phyloP scores from a whole-genome alignment of 30 jellyfish, hydroid and myxozoan genomes.

The Pelagia noctiluca region DNA sequence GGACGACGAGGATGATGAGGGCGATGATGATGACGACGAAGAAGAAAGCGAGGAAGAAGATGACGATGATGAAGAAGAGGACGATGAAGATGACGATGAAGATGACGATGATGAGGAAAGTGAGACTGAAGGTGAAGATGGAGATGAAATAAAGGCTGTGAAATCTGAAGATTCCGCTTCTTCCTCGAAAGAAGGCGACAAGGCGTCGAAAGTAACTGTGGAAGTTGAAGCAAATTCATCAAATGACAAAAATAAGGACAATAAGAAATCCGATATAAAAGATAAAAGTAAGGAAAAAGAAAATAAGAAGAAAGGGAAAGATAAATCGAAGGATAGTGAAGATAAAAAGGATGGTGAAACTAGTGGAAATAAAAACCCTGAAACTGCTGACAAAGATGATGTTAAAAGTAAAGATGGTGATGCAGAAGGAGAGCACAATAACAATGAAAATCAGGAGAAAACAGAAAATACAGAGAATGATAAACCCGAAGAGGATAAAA shows the following conservation, averaged over 20 bases:
- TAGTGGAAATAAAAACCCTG: not conserved
- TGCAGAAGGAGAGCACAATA: not conserved
- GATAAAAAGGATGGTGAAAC: constrained; percentile 7
- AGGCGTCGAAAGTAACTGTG: not conserved
- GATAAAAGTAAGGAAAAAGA: constrained; percentile 17
- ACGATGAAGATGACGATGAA: constrained; percentile 31
- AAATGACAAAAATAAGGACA: constrained; percentile 12
- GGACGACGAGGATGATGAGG: constrained; percentile 2
- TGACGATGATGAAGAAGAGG: constrained; percentile 28
- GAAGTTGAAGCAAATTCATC: constrained; percentile 24
- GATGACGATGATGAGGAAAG: constrained; percentile 30
- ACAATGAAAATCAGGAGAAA: not conserved
- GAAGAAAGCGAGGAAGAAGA: constrained; percentile 12
- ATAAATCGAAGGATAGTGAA: not conserved
- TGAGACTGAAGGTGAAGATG: constrained; percentile 35
- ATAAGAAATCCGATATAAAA: constrained; percentile 20
- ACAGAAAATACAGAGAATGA: not conserved
- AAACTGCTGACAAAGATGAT: not conserved
- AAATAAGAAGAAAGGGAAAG: not conserved
- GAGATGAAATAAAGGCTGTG: constrained; percentile 15
- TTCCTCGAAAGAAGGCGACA: not conserved
- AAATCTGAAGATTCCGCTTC: not conserved
- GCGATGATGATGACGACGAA: not conserved
- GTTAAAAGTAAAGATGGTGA: not conserved
- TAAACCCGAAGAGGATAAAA: not conserved